Percentiles rank a stretch among this genome's conserved stretches.
Conservation (phyloP, 2,113 vertebrate genomes). For the Vanacampus margaritifer region DNA sequence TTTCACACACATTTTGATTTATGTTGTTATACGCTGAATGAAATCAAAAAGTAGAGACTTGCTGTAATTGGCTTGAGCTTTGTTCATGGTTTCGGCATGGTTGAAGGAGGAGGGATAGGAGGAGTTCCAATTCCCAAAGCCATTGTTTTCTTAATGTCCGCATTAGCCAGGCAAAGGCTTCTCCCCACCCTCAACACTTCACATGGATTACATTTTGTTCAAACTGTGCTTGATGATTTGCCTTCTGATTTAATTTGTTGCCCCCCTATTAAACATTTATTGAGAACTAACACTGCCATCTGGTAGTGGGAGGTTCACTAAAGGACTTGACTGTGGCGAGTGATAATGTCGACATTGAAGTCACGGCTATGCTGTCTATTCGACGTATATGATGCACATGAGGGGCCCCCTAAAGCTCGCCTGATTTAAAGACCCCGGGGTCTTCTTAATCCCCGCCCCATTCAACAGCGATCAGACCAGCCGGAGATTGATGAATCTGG, state of each 20-base stretch:
- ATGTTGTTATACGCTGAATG: conserved; percentile 45
- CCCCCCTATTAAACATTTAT: conserved; percentile 58
- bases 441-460: conserved; percentile 61
- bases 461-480: conserved; percentile 46
- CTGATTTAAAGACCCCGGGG: conserved; percentile 59
- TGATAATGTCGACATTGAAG: conserved; percentile 37
- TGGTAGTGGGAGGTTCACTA: conserved; percentile 47
- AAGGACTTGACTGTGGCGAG: conserved; percentile 32
- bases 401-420: conserved; percentile 23
- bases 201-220: conserved; percentile 58
- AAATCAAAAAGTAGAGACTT: conserved; percentile 51
- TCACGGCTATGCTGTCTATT: conserved; percentile 36
- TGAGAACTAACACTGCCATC: conserved; percentile 53
- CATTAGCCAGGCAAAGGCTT: conserved; percentile 34
- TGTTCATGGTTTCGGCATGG: conserved; percentile 35
- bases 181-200: conserved; percentile 42
- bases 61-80: conserved; percentile 58
- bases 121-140: conserved; percentile 44
- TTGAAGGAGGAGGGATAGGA: conserved; percentile 24
- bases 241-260: conserved; percentile 63
- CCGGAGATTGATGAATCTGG: conserved; percentile 61
- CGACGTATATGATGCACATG: conserved; percentile 36
- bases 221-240: conserved; percentile 57
- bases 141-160: conserved; percentile 40
- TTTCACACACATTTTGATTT: conserved; percentile 54